Conservation (phyloP, 2,888 invertebrate species). For the Drosophila affinis region DNA sequence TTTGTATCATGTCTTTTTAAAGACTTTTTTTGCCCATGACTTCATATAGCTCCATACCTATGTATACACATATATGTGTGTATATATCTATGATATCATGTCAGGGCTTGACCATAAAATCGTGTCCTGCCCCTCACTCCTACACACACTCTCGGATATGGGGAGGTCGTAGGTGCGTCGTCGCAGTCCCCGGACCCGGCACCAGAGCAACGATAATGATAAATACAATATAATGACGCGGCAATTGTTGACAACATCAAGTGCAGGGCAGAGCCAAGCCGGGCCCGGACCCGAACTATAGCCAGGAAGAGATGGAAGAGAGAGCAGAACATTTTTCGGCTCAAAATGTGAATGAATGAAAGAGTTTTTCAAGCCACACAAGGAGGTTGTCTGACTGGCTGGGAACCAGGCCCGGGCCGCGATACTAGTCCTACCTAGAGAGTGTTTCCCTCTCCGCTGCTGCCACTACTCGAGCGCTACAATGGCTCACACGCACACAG, state of each 20-base stretch:
- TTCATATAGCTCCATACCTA: too few relatives aligned
- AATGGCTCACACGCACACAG: conserved; percentile 47
- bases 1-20: not conserved
- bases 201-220: conserved; percentile 65
- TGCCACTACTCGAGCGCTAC: conserved; percentile 57
- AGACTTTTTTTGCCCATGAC: not conserved
- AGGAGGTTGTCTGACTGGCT: conserved; percentile 62
- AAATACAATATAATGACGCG: conserved; percentile 76
- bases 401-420: conserved; percentile 9
- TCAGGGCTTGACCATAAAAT: conserved; percentile 1
- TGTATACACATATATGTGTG: too few relatives aligned
- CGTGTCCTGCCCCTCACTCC: not conserved
- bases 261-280: conserved; percentile 50
- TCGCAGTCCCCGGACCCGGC: not conserved
- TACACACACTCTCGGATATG: not conserved
- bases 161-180: not conserved
- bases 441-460: not conserved
- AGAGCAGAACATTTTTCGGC: not conserved
- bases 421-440: conserved; percentile 14
- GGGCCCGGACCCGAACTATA: not conserved
- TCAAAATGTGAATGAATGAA: conserved; percentile 26
- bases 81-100: not conserved
- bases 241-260: conserved; percentile 76
- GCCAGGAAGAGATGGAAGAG: conserved; percentile 3
- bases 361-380: conserved; percentile 10